phyloP scores from a whole-genome alignment of 2,888 invertebrate genomes.

The Ormyrus rosae region DNA sequence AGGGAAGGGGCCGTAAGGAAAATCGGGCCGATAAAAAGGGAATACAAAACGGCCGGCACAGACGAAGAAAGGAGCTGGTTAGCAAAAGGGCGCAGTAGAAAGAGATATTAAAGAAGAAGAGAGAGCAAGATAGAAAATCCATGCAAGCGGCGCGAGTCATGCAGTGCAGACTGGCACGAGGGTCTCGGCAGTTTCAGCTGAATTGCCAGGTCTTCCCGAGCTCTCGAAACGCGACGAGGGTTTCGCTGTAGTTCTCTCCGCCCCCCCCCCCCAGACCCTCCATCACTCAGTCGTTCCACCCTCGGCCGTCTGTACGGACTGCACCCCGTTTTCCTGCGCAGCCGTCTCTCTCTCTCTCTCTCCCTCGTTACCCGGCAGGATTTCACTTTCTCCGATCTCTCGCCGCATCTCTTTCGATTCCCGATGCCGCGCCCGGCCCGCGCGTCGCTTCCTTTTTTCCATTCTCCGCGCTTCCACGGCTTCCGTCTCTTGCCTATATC shows the following conservation, averaged over 20 bases:
- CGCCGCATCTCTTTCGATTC: neutral
- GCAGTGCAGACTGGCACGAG: constrained; percentile 39
- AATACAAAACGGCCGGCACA: neutral
- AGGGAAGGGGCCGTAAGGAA: no score
- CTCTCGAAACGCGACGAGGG: constrained; percentile 57
- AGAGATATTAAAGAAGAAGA: constrained; percentile 14
- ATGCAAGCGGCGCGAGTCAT: neutral
- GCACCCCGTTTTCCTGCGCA: neutral
- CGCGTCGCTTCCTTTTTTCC: neutral
- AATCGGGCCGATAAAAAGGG: no score
- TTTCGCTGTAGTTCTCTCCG: constrained; percentile 11
- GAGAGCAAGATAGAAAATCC: constrained; percentile 8
- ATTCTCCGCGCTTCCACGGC: no score
- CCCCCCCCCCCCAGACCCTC: neutral
- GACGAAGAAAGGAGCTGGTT: neutral
- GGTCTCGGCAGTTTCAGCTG: constrained; percentile 62
- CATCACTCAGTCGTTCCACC: no score
- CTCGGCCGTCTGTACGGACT: neutral
- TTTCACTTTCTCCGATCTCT: constrained; percentile 51
- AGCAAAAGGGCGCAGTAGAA: neutral
- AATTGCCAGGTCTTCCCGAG: constrained; percentile 60
- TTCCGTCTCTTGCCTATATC: neutral
- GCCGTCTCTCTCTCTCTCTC: constrained; percentile 11
- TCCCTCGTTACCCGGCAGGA: constrained; percentile 53
- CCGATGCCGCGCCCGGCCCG: neutral